Evolutionary conservation across 2,888 invertebrate genomes (phyloP).

Genomic region (Xylocampa areola): DNA sequence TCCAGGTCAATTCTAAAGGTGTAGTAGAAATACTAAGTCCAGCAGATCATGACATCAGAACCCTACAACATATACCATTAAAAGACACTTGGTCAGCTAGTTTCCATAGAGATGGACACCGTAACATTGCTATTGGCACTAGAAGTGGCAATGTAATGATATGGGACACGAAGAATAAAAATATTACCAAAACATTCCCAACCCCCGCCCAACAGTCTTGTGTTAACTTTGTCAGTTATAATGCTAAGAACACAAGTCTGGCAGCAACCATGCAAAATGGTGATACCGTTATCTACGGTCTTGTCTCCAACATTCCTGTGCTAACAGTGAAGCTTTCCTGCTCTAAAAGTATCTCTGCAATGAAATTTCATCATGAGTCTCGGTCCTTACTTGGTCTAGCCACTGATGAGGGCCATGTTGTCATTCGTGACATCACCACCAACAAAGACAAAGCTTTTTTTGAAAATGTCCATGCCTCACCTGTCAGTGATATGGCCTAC

Average conservation of each 20-base stretch:
- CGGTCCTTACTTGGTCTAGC: constrained; percentile 83
- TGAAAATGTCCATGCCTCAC: constrained; percentile 88
- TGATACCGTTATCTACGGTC: constrained; percentile 85
- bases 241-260: constrained; percentile 84
- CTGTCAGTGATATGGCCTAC: constrained; percentile 89
- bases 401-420: constrained; percentile 87
- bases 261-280: constrained; percentile 86
- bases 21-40: constrained; percentile 83
- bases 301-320: constrained; percentile 85
- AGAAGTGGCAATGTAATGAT: constrained; percentile 84
- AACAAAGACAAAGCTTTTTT: constrained; percentile 85
- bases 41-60: constrained; percentile 81
- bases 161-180: constrained; percentile 87
- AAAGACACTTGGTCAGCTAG: constrained; percentile 85
- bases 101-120: constrained; percentile 85
- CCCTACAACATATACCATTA: constrained; percentile 83
- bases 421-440: constrained; percentile 81
- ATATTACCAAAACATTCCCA: constrained; percentile 83
- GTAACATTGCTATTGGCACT: constrained; percentile 84
- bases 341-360: constrained; percentile 83
- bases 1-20: constrained; percentile 85
- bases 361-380: constrained; percentile 86
- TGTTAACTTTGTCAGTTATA: constrained; percentile 83
- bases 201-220: constrained; percentile 77
- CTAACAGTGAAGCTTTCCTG: constrained; percentile 79